A percentile compares a stretch with the other conserved stretches of the same genome.
Conservation (phyloP, 2,797 vertebrate species). For the Platalea minor region DNA sequence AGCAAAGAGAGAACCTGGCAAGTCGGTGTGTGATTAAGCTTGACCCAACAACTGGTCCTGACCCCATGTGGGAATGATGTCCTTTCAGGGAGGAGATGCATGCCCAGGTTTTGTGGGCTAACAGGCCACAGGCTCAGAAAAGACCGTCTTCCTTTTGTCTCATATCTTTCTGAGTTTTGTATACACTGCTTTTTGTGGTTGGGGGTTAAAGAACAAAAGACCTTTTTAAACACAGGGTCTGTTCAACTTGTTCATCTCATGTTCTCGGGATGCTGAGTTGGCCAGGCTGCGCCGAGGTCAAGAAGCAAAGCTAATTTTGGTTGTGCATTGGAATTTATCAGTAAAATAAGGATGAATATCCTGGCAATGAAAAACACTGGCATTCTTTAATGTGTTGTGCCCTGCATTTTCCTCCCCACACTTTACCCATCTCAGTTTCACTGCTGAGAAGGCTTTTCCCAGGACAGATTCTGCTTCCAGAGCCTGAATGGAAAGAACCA, state of each 20-base stretch:
- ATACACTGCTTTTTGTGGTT: conserved; percentile 7
- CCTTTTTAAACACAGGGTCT: conserved; percentile 15
- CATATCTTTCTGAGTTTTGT: neutral
- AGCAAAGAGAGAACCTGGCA: conserved; percentile 1
- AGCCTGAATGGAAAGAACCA: neutral
- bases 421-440: neutral
- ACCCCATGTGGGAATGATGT: neutral
- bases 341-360: neutral
- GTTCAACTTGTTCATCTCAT: neutral
- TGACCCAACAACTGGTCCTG: neutral
- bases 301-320: neutral
- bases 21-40: neutral
- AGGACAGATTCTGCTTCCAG: neutral
- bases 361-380: neutral
- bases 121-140: conserved; percentile 14
- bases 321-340: neutral
- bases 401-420: neutral
- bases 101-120: conserved; percentile 15
- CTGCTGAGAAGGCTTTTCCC: neutral
- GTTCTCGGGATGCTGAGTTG: neutral
- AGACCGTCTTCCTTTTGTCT: neutral
- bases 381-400: neutral
- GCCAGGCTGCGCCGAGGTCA: neutral
- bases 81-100: neutral
- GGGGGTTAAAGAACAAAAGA: neutral